Conservation (phyloP, 1,140 invertebrate species). For the Drosophila obscura region DNA sequence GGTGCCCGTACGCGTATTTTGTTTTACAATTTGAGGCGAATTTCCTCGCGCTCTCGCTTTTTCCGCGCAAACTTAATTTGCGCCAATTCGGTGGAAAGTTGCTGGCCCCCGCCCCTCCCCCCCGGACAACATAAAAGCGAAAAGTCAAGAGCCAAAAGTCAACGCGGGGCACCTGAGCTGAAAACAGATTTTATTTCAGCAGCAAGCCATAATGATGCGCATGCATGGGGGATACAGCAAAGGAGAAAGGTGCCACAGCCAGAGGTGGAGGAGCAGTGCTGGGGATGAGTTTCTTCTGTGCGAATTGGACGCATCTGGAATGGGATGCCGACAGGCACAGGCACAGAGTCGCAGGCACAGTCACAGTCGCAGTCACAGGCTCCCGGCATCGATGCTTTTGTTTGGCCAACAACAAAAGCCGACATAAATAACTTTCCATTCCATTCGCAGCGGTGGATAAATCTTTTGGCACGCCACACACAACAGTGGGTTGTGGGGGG, state of each 20-base stretch:
- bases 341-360: too few relatives aligned
- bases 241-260: neutral
- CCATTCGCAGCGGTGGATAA: constrained; percentile 13
- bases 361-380: too few relatives aligned
- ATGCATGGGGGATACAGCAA: constrained; percentile 1
- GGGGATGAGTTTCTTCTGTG: neutral
- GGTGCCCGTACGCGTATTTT: constrained; percentile 3
- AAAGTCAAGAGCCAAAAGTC: neutral
- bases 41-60: constrained; percentile 21
- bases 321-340: constrained; percentile 4
- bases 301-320: constrained; percentile 1
- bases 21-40: constrained; percentile 10
- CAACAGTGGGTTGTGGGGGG: too few relatives aligned
- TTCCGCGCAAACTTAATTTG: constrained; percentile 51
- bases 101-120: neutral
- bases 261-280: neutral
- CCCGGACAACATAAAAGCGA: constrained; percentile 6
- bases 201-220: constrained; percentile 11
- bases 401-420: constrained; percentile 28
- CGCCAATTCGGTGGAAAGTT: constrained; percentile 48
- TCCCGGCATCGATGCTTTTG: constrained; percentile 8
- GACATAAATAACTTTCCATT: constrained; percentile 44
- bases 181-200: too few relatives aligned
- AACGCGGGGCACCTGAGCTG: neutral
- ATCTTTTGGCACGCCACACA: constrained; percentile 18